A percentile compares a stretch with the other conserved stretches of the same genome.
phyloP scores from a whole-genome alignment of 2,113 vertebrate species.

The Calidris pygmaea region DNA sequence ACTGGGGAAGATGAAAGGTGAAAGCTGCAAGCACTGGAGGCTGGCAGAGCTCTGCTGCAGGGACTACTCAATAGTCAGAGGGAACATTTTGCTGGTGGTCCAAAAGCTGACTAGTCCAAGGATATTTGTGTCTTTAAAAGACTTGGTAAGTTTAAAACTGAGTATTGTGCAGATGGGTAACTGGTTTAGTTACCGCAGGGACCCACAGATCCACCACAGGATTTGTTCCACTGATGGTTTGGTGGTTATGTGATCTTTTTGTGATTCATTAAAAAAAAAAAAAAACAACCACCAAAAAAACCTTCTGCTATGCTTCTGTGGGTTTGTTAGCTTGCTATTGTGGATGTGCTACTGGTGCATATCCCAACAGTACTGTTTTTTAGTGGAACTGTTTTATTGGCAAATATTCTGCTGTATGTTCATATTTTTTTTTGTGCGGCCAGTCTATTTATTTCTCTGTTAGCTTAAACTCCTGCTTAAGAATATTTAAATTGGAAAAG shows the following conservation, averaged over 20 bases:
- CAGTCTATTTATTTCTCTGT: neutral
- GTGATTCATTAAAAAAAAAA: neutral
- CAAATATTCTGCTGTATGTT: neutral
- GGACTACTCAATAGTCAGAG: neutral
- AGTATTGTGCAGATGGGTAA: neutral
- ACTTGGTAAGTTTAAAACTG: neutral
- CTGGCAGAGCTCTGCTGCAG: neutral
- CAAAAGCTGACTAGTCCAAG: neutral
- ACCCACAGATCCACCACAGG: neutral
- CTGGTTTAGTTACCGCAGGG: rapidly evolving
- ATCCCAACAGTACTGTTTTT: neutral
- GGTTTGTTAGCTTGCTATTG: rapidly evolving
- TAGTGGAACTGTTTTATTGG: rapidly evolving
- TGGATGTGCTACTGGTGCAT: neutral
- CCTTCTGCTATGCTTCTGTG: neutral
- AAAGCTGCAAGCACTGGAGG: neutral
- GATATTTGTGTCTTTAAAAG: neutral
- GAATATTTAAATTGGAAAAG: neutral
- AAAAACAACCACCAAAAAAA: neutral
- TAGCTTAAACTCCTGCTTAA: neutral
- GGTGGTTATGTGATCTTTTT: neutral
- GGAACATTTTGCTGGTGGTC: neutral
- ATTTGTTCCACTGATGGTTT: neutral
- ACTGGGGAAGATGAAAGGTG: neutral
- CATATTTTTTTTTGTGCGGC: neutral